These are phyloP conservation scores for Platichthys stellatus DNA, from an alignment of 2,113 vertebrate species.

Conservation along the genomic window DNA sequence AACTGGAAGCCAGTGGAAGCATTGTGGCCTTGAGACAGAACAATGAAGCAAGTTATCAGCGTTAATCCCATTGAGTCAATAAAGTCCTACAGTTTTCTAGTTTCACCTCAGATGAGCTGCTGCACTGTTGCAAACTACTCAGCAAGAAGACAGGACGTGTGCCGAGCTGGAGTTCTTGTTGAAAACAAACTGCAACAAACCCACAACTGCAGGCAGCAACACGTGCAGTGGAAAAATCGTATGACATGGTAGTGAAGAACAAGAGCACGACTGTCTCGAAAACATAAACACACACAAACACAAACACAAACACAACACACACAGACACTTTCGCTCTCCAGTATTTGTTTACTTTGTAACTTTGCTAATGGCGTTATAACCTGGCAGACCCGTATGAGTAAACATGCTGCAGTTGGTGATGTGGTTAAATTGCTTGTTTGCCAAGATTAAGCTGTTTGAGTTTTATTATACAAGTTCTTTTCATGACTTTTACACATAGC, in stretches of 20 bases:
- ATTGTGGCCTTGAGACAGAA: too few relatives aligned
- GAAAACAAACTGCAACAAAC: conserved; percentile 28
- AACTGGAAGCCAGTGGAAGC: too few relatives aligned
- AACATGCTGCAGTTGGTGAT: conserved; percentile 1
- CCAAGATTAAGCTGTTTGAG: background rate
- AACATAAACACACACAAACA: background rate
- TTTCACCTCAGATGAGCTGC: background rate
- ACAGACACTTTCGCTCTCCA: background rate
- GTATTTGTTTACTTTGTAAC: background rate
- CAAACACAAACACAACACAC: background rate
- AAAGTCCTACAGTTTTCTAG: too few relatives aligned
- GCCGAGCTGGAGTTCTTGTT: conserved; percentile 14
- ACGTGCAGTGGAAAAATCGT: conserved; percentile 20
- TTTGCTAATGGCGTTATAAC: background rate
- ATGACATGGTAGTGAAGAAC: conserved; percentile 5
- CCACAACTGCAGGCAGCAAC: background rate
- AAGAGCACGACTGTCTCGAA: background rate
- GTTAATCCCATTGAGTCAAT: too few relatives aligned
- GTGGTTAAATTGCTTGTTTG: background rate
- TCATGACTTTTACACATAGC: background rate
- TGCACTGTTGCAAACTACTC: background rate
- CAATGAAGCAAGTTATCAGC: too few relatives aligned
- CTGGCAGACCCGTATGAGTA: background rate
- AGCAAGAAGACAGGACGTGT: background rate
- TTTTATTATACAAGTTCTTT: background rate